Evolutionary conservation across 2,113 vertebrate genomes (phyloP).

Genomic region (Junco hyemalis): DNA sequence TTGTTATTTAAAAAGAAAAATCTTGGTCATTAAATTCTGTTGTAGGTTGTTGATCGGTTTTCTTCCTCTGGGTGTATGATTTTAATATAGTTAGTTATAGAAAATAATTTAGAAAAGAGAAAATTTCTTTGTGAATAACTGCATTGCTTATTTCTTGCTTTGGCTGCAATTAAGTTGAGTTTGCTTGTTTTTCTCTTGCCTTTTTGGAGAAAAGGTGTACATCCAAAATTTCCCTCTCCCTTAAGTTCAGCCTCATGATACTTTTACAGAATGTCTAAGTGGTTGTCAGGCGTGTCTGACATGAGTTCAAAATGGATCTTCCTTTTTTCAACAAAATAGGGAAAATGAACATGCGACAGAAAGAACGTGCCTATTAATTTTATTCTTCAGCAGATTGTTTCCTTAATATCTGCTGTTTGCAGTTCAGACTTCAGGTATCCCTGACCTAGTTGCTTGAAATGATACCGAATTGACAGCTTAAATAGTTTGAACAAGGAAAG

Average conservation of each 20-base stretch:
- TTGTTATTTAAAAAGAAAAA: neutral
- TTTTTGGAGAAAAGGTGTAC: neutral
- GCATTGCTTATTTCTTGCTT: neutral
- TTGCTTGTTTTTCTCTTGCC: neutral
- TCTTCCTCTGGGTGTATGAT: neutral
- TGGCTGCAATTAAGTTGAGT: neutral
- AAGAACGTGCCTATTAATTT: neutral
- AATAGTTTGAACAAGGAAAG: neutral
- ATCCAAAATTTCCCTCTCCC: neutral
- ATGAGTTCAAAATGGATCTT: neutral
- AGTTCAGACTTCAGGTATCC: neutral
- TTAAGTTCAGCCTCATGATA: neutral
- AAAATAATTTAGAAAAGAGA: neutral
- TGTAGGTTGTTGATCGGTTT: neutral
- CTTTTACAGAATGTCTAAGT: neutral
- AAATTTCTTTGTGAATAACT: neutral
- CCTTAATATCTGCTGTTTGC: neutral
- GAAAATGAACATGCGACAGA: neutral
- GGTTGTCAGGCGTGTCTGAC: neutral
- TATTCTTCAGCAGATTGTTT: neutral
- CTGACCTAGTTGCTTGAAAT: neutral
- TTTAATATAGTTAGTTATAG: neutral
- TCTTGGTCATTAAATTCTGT: neutral
- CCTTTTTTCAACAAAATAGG: neutral
- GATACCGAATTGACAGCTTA: neutral